Evolutionary conservation across 2,113 vertebrate species (phyloP).

Genomic region (Aramus guarauna): DNA sequence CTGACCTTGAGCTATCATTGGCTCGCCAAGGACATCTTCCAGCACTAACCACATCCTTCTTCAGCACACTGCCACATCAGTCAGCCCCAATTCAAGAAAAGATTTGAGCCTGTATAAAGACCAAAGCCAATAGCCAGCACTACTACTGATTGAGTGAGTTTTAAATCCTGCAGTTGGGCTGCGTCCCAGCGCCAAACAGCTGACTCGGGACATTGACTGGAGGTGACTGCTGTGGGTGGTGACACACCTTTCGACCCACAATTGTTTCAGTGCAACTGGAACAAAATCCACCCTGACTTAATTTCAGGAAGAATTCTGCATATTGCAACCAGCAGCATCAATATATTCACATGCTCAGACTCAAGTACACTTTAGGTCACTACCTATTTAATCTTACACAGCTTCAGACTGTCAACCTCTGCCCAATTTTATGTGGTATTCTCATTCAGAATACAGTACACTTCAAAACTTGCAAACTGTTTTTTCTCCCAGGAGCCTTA

Average conservation of each 20-base stretch:
- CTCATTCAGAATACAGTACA: background rate
- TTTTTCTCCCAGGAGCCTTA: background rate
- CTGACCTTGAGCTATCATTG: fast-evolving
- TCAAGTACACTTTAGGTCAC: background rate
- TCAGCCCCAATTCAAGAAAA: background rate
- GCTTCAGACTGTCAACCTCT: background rate
- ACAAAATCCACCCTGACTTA: background rate
- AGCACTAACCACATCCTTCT: background rate
- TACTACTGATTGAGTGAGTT: background rate
- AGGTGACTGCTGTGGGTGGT: background rate
- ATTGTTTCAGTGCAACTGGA: background rate
- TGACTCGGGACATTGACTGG: background rate
- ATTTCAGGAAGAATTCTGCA: background rate
- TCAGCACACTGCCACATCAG: background rate
- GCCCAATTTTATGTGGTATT: background rate
- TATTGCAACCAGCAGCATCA: background rate
- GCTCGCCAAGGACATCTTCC: background rate
- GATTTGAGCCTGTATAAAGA: background rate
- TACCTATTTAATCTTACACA: background rate
- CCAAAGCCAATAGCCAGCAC: background rate
- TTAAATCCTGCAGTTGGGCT: background rate
- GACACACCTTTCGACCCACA: background rate
- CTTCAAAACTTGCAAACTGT: background rate
- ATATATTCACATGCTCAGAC: background rate
- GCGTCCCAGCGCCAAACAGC: background rate